Conservation (phyloP, 2,113 vertebrate species). For the Brachirus orientalis region DNA sequence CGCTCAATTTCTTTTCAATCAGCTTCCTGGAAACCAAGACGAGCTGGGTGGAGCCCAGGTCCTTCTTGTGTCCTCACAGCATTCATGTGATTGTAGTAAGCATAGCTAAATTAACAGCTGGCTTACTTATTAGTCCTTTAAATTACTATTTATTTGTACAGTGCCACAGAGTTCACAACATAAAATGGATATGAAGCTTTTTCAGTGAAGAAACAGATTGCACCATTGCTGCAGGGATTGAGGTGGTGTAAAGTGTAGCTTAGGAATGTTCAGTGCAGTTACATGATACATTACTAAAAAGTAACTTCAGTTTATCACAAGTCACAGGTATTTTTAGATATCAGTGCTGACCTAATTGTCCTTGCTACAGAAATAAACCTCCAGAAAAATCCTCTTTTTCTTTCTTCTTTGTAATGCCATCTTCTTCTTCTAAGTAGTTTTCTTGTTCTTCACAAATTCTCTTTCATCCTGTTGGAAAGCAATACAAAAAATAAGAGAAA, state of each 20-base stretch:
- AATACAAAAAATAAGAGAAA: too few relatives aligned
- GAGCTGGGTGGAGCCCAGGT: neutral
- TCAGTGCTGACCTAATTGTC: too few relatives aligned
- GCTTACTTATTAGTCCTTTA: neutral
- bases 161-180: neutral
- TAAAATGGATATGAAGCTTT: neutral
- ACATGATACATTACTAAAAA: neutral
- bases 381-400: too few relatives aligned
- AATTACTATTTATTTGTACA: neutral
- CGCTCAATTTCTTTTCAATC: conserved; percentile 14
- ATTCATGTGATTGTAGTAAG: neutral
- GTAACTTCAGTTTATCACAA: neutral
- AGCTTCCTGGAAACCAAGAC: conserved; percentile 7
- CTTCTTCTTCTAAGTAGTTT: too few relatives aligned
- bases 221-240: neutral
- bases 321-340: too few relatives aligned
- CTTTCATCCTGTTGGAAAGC: too few relatives aligned
- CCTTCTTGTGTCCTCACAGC: neutral
- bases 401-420: too few relatives aligned
- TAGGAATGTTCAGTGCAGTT: neutral
- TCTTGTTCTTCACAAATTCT: too few relatives aligned
- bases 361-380: too few relatives aligned
- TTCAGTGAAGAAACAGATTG: neutral
- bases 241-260: neutral
- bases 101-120: neutral